Evolutionary conservation across 2,888 invertebrate species (phyloP).

Genomic region (Hirtodrosophila duncani): DNA sequence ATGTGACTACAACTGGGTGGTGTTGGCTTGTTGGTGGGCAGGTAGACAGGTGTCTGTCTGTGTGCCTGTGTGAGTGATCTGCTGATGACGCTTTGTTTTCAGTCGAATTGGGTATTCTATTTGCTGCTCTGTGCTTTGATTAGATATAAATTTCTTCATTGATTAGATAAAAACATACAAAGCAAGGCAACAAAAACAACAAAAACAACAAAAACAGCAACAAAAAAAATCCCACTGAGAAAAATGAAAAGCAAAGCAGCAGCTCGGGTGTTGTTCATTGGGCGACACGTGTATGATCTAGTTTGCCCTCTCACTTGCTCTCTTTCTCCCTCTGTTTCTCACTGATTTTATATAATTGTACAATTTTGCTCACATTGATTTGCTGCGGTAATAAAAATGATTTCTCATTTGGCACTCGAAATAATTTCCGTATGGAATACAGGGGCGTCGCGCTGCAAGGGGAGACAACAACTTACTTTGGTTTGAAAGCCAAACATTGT

Average conservation of each 20-base stretch:
- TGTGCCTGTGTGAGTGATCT: conserved; percentile 1
- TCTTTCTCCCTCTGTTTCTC: neutral
- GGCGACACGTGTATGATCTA: conserved; percentile 37
- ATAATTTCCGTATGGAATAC: conserved; percentile 56
- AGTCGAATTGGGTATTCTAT: conserved; percentile 9
- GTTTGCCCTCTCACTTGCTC: neutral
- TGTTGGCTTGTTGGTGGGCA: neutral
- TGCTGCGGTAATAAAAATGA: conserved; percentile 55
- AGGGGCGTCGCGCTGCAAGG: too few species aligned
- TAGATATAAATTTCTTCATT: conserved; percentile 73
- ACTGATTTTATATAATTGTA: conserved; percentile 42
- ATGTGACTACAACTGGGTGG: conserved; percentile 50
- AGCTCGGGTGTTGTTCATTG: conserved; percentile 7
- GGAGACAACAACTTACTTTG: too few species aligned
- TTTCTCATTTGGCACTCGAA: conserved; percentile 39
- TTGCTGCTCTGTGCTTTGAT: conserved; percentile 53
- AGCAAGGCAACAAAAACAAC: conserved; percentile 26
- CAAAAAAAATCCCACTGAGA: neutral
- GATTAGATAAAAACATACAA: conserved; percentile 67
- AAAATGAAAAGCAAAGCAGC: conserved; percentile 18
- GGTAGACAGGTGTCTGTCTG: conserved; percentile 2
- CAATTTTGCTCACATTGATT: conserved; percentile 62
- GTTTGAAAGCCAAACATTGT: too few species aligned
- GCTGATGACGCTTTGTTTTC: conserved; percentile 29
- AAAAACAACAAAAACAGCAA: neutral